Conservation (phyloP, 2,113 vertebrate genomes). For the Mobula birostris region DNA sequence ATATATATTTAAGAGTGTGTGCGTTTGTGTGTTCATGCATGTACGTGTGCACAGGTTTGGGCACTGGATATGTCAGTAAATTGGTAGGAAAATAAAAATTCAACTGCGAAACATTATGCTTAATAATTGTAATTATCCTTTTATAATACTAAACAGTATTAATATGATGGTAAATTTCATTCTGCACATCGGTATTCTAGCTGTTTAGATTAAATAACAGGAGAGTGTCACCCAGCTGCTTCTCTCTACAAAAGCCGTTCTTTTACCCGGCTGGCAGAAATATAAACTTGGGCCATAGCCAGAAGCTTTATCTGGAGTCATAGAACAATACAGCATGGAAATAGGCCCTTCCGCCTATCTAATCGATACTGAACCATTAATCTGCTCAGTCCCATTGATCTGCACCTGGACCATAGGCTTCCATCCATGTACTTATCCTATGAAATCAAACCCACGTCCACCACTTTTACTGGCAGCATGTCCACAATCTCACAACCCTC, state of each 20-base stretch:
- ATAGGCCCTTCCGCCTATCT: no score
- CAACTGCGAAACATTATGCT: background rate
- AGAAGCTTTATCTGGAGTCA: background rate
- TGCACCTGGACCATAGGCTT: no score
- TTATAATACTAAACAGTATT: background rate
- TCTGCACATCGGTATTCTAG: background rate
- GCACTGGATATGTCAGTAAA: background rate
- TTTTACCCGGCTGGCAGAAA: background rate
- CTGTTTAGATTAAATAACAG: background rate
- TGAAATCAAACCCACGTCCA: no score
- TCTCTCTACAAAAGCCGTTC: background rate
- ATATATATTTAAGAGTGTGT: no score
- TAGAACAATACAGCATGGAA: no score
- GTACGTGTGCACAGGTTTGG: no score
- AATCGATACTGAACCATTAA: no score
- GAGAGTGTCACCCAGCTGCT: background rate
- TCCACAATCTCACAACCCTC: no score
- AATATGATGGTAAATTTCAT: background rate
- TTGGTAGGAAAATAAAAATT: background rate
- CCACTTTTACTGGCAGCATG: no score
- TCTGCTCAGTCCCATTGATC: no score
- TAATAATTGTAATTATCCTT: background rate
- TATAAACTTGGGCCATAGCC: background rate
- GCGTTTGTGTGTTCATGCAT: background rate
- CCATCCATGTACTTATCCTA: no score